phyloP scores from a whole-genome alignment of 2,113 vertebrate genomes.

The Benitochromis conjunctus region DNA sequence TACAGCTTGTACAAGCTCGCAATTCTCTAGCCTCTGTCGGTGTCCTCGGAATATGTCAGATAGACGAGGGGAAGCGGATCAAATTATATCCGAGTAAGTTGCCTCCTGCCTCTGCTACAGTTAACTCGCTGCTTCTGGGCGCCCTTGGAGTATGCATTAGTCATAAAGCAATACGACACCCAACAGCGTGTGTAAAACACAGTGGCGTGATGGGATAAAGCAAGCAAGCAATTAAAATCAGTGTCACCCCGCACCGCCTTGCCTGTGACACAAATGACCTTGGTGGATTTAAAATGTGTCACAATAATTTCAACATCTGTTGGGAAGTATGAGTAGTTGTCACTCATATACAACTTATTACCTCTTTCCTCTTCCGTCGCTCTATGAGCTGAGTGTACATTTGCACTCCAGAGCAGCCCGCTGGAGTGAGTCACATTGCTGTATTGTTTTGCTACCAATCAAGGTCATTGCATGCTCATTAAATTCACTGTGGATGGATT shows the following conservation, averaged over 20 bases:
- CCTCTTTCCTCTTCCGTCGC: neutral
- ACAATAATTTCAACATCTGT: slow-evolving; percentile 1
- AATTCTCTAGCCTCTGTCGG: neutral
- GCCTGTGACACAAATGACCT: slow-evolving; percentile 42
- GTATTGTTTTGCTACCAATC: slow-evolving; percentile 20
- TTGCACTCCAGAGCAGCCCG: neutral
- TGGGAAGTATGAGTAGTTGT: neutral
- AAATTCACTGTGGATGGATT: slow-evolving; percentile 2
- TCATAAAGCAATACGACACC: slow-evolving; percentile 46
- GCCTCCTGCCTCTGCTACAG: slow-evolving; percentile 1
- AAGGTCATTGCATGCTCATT: slow-evolving; percentile 46
- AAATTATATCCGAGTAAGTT: slow-evolving; percentile 12
- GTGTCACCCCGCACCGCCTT: slow-evolving; percentile 1
- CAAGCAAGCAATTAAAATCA: slow-evolving; percentile 54
- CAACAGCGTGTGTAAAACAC: slow-evolving; percentile 9
- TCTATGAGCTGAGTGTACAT: neutral
- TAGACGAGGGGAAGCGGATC: neutral
- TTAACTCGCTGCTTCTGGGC: neutral
- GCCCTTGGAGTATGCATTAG: slow-evolving; percentile 30
- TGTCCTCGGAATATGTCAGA: neutral
- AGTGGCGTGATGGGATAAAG: slow-evolving; percentile 1
- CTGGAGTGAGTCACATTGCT: slow-evolving; percentile 3
- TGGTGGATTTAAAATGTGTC: slow-evolving; percentile 31
- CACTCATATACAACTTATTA: neutral
- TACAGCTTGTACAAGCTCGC: neutral